These are phyloP conservation scores for Cephonodes hylas DNA, from an alignment of 2,888 invertebrate species.

Conservation along the genomic window DNA sequence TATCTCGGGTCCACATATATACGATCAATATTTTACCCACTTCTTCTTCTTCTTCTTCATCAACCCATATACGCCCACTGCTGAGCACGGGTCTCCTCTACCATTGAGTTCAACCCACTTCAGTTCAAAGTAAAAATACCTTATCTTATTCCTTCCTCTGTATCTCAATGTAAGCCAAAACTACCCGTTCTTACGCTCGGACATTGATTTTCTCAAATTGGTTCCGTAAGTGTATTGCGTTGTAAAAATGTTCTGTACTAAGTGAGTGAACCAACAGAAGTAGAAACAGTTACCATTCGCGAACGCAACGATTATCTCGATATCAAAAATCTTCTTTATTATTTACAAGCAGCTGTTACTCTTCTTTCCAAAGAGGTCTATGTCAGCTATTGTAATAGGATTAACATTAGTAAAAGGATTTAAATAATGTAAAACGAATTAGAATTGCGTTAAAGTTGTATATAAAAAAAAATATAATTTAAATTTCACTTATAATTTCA, in stretches of 20 bases:
- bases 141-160: slow-evolving; percentile 16
- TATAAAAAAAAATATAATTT: too few relatives aligned
- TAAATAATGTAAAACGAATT: too few relatives aligned
- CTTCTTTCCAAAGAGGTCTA: too few relatives aligned
- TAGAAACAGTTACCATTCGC: neutral
- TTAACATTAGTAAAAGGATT: too few relatives aligned
- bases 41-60: too few relatives aligned
- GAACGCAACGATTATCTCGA: neutral
- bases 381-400: too few relatives aligned
- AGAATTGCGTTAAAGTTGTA: too few relatives aligned
- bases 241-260: slow-evolving; percentile 45
- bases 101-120: too few relatives aligned
- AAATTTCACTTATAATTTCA: too few relatives aligned
- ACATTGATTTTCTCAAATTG: slow-evolving; percentile 64
- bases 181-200: slow-evolving; percentile 43
- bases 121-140: neutral
- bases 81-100: too few relatives aligned
- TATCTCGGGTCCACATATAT: too few relatives aligned
- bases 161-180: slow-evolving; percentile 13
- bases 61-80: too few relatives aligned
- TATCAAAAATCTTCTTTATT: neutral
- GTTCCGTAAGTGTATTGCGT: slow-evolving; percentile 54
- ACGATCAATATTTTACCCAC: neutral
- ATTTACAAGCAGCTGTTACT: neutral
- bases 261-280: slow-evolving; percentile 36